These are phyloP conservation scores for Microcebus tavaratra DNA, from an alignment of 2,113 vertebrate species.

Conservation along the genomic window DNA sequence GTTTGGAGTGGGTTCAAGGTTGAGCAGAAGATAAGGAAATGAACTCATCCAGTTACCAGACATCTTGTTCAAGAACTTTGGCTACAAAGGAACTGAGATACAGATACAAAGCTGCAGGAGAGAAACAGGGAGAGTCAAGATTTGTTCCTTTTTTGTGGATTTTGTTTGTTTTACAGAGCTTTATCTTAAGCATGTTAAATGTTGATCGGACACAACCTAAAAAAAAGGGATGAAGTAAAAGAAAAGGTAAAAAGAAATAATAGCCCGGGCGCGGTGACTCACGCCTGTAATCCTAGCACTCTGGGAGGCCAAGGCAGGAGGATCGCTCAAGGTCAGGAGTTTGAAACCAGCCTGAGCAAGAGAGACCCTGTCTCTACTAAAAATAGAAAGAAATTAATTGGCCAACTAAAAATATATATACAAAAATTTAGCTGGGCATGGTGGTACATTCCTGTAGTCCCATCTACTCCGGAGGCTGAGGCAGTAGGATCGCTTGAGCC, in stretches of 20 bases:
- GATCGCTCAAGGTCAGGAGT: too few species aligned
- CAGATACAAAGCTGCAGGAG: neutral
- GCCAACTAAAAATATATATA: too few species aligned
- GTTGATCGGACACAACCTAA: neutral
- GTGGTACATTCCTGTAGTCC: too few species aligned
- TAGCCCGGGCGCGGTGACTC: too few species aligned
- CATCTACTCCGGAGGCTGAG: too few species aligned
- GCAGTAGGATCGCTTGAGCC: too few species aligned
- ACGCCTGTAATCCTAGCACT: too few species aligned
- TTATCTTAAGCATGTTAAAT: neutral
- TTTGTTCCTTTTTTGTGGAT: neutral
- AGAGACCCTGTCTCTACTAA: too few species aligned
- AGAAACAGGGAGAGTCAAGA: neutral
- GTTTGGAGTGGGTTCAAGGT: neutral
- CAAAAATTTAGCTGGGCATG: too few species aligned
- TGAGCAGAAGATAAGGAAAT: neutral
- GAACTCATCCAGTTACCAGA: neutral
- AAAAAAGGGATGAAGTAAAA: neutral
- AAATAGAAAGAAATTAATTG: too few species aligned
- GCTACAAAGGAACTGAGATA: slow-evolving; percentile 3
- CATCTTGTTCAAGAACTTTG: neutral
- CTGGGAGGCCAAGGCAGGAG: too few species aligned
- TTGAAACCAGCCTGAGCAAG: too few species aligned
- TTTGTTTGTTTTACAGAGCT: neutral
- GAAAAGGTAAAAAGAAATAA: neutral